Percentiles rank a stretch among this genome's conserved stretches.
Evolutionary conservation across 2,888 invertebrate genomes (phyloP).

Genomic region (Masnerella sp.): DNA sequence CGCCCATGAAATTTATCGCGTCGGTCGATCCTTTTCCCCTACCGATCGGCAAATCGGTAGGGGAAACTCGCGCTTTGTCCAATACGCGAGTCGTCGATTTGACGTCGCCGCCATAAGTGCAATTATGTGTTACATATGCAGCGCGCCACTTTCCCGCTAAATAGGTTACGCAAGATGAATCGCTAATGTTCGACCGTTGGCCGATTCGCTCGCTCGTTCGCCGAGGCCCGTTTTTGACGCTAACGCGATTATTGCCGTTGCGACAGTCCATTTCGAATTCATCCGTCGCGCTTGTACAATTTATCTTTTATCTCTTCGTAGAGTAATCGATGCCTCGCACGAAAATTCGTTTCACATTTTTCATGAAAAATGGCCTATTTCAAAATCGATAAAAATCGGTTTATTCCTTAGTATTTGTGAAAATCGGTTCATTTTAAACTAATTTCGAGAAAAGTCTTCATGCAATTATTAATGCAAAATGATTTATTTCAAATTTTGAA

Average conservation of each 20-base stretch:
- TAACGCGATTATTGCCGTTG: conserved; percentile 12
- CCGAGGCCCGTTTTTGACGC: conserved; percentile 4
- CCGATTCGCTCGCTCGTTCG: conserved; percentile 12
- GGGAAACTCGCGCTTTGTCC: conserved; percentile 15
- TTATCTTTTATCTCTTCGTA: too few relatives aligned
- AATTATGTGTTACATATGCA: conserved; percentile 68
- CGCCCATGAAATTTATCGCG: conserved; percentile 58
- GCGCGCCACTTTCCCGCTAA: conserved; percentile 67
- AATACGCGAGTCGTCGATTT: conserved; percentile 42
- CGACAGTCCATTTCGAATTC: too few relatives aligned
- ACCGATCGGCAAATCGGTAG: conserved; percentile 14
- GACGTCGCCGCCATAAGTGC: conserved; percentile 41
- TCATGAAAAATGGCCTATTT: too few relatives aligned
- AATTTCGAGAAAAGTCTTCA: too few relatives aligned
- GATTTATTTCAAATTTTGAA: too few relatives aligned
- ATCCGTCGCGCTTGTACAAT: too few relatives aligned
- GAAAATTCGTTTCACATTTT: too few relatives aligned
- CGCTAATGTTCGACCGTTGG: conserved; percentile 63
- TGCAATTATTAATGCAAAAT: too few relatives aligned
- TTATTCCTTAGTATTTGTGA: too few relatives aligned
- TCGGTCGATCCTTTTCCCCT: conserved; percentile 14
- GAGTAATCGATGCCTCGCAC: too few relatives aligned
- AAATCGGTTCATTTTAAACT: too few relatives aligned
- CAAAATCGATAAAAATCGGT: too few relatives aligned
- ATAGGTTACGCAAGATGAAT: conserved; percentile 74